Conservation (phyloP, 1,140 invertebrate genomes). For the Bombus picipes region DNA sequence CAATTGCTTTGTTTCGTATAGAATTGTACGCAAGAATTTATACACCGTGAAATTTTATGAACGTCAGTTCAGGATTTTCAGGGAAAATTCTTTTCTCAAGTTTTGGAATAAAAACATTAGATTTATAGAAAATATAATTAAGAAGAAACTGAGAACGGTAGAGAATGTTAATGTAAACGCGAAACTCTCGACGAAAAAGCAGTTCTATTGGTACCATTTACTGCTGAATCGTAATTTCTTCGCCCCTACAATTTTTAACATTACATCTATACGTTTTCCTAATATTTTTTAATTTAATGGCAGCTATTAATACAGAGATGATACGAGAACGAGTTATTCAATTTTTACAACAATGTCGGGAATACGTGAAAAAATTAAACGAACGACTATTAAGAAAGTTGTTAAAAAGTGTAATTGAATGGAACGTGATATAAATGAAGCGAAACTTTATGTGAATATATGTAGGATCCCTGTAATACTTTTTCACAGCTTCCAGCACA, state of each 20-base stretch:
- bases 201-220: constrained; percentile 3
- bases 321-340: background rate
- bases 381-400: too few species aligned
- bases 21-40: too few species aligned
- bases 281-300: background rate
- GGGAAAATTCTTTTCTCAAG: too few species aligned
- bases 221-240: background rate
- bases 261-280: background rate
- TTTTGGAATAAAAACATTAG: too few species aligned
- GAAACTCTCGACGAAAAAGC: background rate
- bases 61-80: too few species aligned
- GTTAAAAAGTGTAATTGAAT: background rate
- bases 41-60: too few species aligned
- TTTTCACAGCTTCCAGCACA: constrained; percentile 74
- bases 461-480: constrained; percentile 70
- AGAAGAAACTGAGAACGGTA: too few species aligned
- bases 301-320: background rate
- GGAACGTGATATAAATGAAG: background rate
- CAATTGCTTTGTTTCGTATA: too few species aligned
- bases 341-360: background rate
- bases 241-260: too few species aligned
- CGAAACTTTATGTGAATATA: background rate
- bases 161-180: too few species aligned
- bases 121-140: too few species aligned
- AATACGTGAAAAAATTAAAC: too few species aligned